Base-by-base conservation (phyloP, 2,888 invertebrate species). In the Synergus laeviventris region DNA sequence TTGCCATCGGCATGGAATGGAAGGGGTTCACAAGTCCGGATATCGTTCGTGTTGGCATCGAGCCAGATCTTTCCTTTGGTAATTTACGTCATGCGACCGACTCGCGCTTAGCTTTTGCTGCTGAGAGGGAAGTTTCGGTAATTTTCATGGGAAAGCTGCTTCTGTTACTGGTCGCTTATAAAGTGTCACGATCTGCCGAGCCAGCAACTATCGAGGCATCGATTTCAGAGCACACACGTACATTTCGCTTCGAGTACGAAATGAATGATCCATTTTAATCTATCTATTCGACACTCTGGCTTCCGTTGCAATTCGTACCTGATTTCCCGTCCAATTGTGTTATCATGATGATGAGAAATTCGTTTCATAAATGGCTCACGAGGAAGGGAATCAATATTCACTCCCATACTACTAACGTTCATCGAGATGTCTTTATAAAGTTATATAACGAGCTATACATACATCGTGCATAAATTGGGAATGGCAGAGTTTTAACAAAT, bases 41-140 rank as follows among this genome's bases (percentile, higher is more conserved):
- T 86, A 87, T 84, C 83, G 84, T 83, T 82, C 84, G 83, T 83
- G 82, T 85, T 88, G 89, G 88, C 86, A 16, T 60, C 16, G 21
- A n/a, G 86, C 88, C 89, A 87, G 83, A 84, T 83, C 83, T 84
- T 81, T 80, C 78, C 74, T 79, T 79, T 79, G 81, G 85, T 87
- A 87, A 89, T 88, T 88, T 85, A 86, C 83, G 82, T 80, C 79
- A 81, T 85, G 81, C 80, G 74, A 74, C 70, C 54, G 77, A 77
- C 79, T 81, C 78, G 77, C 81, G 31, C n/a, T 70, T 49, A 80
- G 42, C 42, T 66, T 49, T 70, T 49, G 49, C 70, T 49, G 70
- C 31, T n/a, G 70, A 70, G 49, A 70, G 54, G 45, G 75, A 81
- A 81, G 38, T 78, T 83, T 81, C 61, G 74, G 73, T 79, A 81